A percentile compares a stretch with the other conserved stretches of the same genome.
Evolutionary conservation across 1,140 invertebrate genomes (phyloP).

Genomic region (Drosophila saltans): DNA sequence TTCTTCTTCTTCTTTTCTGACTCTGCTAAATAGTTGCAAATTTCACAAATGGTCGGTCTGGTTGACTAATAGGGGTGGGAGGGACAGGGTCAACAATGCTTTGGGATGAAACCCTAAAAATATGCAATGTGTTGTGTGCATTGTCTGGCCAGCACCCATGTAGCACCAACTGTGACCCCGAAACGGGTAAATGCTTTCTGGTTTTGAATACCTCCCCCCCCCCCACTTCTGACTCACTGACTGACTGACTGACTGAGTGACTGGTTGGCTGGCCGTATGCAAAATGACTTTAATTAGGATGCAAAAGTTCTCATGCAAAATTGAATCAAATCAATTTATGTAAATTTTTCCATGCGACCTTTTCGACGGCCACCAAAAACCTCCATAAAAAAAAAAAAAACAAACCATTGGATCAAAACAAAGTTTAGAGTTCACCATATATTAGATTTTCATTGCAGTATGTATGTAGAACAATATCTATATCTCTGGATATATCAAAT

Average conservation of each 20-base stretch:
- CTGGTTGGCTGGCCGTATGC: constrained; percentile 16
- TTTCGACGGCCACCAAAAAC: constrained; percentile 26
- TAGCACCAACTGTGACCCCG: constrained; percentile 77
- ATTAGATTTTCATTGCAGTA: constrained; percentile 61
- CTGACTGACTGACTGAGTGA: neutral
- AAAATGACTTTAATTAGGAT: constrained; percentile 23
- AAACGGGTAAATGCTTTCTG: constrained; percentile 17
- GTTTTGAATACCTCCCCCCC: neutral
- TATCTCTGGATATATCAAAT: constrained; percentile 7
- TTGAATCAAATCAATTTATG: constrained; percentile 83
- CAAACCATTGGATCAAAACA: constrained; percentile 21
- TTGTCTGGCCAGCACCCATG: constrained; percentile 63
- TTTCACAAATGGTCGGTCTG: constrained; percentile 18
- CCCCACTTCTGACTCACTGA: neutral
- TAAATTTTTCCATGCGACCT: constrained; percentile 72
- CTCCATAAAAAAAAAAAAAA: constrained; percentile 9
- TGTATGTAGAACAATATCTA: neutral
- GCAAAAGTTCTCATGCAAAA: constrained; percentile 64
- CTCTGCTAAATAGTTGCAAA: constrained; percentile 67
- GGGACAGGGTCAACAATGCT: neutral
- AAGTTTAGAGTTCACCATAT: constrained; percentile 45
- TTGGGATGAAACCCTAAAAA: constrained; percentile 64
- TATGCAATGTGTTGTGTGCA: constrained; percentile 49
- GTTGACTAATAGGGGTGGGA: constrained; percentile 25
- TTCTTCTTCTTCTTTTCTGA: neutral